Base-by-base conservation (phyloP, 2,797 vertebrate species). In the Podarcis lilfordi region DNA sequence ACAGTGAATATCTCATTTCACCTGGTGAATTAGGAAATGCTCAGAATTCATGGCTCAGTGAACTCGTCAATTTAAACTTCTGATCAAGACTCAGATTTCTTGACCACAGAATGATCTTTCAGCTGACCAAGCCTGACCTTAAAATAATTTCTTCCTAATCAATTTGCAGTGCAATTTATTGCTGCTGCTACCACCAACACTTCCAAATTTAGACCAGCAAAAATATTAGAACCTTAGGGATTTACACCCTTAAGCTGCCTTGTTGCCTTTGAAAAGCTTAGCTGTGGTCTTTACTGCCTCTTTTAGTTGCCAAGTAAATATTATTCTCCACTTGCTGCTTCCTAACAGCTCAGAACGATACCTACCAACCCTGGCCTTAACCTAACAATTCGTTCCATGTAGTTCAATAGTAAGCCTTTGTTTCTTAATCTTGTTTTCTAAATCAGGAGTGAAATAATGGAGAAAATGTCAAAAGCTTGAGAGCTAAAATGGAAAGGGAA, bases 351-450 rank as follows among this genome's bases (percentile, higher is more conserved):
- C 55, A 74, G 23, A 87, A 9, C 29, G 91, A 37, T 23, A 55
- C 13, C 50, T 15, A 55, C 50, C 3, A 86, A 91, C 72, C 77
- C 32, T 66, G 15, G 32, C 72, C 25, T 27, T 92, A 85, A 91
- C 80, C 3, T 64, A 86, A 79, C 43, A 80, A 3, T 82, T 84
- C 80, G 15, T 17, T 92, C 23, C 9, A n/a, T 82, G 40, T 5
- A 71, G 1, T 29, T 74, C 61, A 87, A 37, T 5, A 10, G 66
- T 72, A 89, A 91, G 64, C 23, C 78, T 72, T 86, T 77, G 19
- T 81, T 85, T 86, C 29, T 68, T 77, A 87, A 86, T 23, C 29
- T 88, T 25, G 1, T 80, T 89, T 89, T 91, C 61, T 40, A 81
- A 85, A 85, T 21, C n/a, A 85, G 85, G n/a, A 86, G 66, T 17